Percentiles rank a stretch among this genome's conserved stretches.
Evolutionary conservation across 92 coral and sea anemone genomes (phyloP).

Genomic region (Zoanthus solanderi): DNA sequence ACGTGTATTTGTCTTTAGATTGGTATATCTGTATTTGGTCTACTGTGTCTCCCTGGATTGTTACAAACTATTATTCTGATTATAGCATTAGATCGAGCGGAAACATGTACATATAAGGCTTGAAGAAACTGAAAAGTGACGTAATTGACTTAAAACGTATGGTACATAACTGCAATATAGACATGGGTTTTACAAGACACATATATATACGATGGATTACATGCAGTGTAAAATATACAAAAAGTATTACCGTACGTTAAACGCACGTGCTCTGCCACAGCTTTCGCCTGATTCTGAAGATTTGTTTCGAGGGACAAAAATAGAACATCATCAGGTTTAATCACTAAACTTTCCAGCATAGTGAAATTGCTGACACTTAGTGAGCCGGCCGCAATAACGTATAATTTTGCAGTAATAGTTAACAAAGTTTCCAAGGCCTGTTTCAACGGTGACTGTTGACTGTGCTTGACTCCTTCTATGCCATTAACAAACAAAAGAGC

Average conservation of each 20-base stretch:
- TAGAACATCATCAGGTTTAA: constrained; percentile 69
- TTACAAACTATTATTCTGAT: too few species aligned
- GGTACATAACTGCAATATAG: too few species aligned
- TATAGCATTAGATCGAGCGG: too few species aligned
- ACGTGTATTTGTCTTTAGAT: too few species aligned
- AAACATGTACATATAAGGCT: too few species aligned
- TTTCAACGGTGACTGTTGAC: constrained; percentile 38
- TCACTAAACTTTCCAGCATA: constrained; percentile 60
- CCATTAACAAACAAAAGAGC: constrained; percentile 13
- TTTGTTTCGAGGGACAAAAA: constrained; percentile 37
- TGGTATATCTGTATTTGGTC: too few species aligned
- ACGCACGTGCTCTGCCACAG: constrained; percentile 33
- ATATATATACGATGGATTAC: neutral
- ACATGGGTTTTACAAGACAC: too few species aligned
- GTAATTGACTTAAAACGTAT: too few species aligned
- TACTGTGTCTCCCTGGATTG: too few species aligned
- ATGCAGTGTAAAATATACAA: neutral
- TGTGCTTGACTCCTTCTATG: neutral
- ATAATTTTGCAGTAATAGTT: constrained; percentile 62
- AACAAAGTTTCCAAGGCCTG: constrained; percentile 63
- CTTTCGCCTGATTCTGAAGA: constrained; percentile 3
- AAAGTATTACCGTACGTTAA: constrained; percentile 18
- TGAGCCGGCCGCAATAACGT: constrained; percentile 72
- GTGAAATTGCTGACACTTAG: constrained; percentile 47
- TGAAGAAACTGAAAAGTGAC: too few species aligned